A percentile compares a stretch with the other conserved stretches of the same genome.
Conservation (phyloP, 2,797 vertebrate genomes). For the Bucorvus abyssinicus region DNA sequence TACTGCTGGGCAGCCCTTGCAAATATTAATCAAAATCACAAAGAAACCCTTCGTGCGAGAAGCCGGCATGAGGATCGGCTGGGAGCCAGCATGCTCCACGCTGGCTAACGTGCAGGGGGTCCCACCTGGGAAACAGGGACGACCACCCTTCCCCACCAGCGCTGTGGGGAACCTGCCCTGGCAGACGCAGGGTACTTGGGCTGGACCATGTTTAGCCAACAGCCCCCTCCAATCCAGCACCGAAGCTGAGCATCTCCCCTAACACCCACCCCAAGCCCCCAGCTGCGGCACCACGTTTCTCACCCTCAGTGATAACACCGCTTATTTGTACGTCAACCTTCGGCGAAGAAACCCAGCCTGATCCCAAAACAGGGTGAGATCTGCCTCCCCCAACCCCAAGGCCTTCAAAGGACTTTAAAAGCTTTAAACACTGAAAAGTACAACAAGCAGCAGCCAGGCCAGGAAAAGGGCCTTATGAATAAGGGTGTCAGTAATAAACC, state of each 20-base stretch:
- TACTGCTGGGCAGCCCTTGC: neutral
- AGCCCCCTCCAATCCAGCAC: neutral
- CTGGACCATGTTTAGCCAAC: neutral
- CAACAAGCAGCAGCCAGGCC: neutral
- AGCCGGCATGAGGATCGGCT: rapidly evolving
- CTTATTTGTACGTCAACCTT: neutral
- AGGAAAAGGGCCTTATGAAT: neutral
- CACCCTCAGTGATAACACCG: neutral
- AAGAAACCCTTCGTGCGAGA: neutral
- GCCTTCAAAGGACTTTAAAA: neutral
- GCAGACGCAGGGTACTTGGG: rapidly evolving
- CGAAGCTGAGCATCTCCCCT: rapidly evolving
- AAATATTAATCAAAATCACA: neutral
- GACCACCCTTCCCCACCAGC: neutral
- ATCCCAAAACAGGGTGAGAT: neutral
- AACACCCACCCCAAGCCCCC: neutral
- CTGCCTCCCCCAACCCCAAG: neutral
- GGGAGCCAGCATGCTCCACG: neutral
- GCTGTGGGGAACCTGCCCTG: neutral
- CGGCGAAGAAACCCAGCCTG: neutral
- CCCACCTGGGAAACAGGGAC: neutral
- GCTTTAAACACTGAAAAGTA: neutral
- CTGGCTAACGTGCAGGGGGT: rapidly evolving
- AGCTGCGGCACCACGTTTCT: neutral
- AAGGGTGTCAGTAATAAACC: neutral